Conservation (phyloP, 2,888 invertebrate species). For the Melanostoma scalare region DNA sequence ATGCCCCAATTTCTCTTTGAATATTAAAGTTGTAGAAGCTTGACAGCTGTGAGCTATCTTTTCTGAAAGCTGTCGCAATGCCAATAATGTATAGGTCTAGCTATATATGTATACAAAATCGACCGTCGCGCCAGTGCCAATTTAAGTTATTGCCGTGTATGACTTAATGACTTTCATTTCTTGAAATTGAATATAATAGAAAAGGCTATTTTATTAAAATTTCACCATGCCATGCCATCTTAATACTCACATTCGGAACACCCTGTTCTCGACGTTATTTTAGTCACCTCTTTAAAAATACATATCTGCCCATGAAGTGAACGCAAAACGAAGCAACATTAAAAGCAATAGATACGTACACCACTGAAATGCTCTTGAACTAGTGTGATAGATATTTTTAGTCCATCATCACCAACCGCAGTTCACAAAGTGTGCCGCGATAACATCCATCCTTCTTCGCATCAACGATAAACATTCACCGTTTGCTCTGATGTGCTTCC, state of each 20-base stretch:
- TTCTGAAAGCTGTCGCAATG: too few species aligned
- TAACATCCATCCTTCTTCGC: conserved; percentile 42
- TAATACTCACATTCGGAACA: not conserved
- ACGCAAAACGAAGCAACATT: conserved; percentile 6
- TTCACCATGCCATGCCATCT: too few species aligned
- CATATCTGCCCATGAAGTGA: conserved; percentile 32
- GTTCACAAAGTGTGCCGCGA: conserved; percentile 39
- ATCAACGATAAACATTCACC: conserved; percentile 5
- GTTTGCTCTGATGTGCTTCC: conserved; percentile 20
- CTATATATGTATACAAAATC: too few species aligned
- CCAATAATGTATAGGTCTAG: too few species aligned
- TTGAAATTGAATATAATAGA: too few species aligned
- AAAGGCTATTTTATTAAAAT: too few species aligned
- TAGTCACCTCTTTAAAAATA: conserved; percentile 19
- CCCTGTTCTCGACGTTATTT: conserved; percentile 4
- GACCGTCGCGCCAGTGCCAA: too few species aligned
- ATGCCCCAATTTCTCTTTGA: too few species aligned
- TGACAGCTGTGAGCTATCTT: too few species aligned
- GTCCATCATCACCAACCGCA: conserved; percentile 40
- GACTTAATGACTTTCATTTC: too few species aligned
- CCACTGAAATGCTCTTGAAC: conserved; percentile 68
- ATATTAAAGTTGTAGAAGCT: too few species aligned
- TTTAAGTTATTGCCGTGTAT: too few species aligned
- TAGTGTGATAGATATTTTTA: conserved; percentile 66
- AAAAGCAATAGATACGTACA: not conserved